Conservation (phyloP, 2,113 vertebrate genomes). For the Miniopterus natalensis region DNA sequence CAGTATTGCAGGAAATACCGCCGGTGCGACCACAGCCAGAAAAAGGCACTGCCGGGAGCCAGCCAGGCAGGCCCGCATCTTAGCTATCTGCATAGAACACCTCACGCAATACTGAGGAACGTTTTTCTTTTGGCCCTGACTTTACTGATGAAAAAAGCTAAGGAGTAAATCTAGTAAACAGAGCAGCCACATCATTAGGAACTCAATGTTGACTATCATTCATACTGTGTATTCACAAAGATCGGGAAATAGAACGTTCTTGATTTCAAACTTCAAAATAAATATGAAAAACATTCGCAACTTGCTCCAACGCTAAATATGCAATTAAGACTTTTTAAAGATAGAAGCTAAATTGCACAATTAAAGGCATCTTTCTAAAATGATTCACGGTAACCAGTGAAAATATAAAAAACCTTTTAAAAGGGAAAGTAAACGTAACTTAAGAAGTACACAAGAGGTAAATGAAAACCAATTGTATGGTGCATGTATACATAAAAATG, state of each 20-base stretch:
- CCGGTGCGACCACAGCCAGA: not conserved
- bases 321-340: not conserved
- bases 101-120: not conserved
- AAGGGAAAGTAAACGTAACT: not conserved
- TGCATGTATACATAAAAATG: not conserved
- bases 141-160: not conserved
- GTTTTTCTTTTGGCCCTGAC: not conserved
- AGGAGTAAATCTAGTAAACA: not conserved
- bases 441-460: not conserved
- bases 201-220: not conserved
- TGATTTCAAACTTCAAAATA: not conserved
- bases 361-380: not conserved
- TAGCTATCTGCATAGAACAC: not conserved
- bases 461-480: not conserved
- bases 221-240: not conserved
- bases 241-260: no score
- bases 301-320: not conserved
- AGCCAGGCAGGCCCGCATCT: not conserved
- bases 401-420: not conserved
- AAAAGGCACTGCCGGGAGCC: not conserved
- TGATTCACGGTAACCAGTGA: not conserved
- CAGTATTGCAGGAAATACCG: not conserved
- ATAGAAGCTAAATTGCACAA: not conserved
- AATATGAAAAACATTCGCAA: not conserved
- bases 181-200: not conserved